Conservation (phyloP, 92 coral and sea anemone species). For the Galaxea fascicularis region DNA sequence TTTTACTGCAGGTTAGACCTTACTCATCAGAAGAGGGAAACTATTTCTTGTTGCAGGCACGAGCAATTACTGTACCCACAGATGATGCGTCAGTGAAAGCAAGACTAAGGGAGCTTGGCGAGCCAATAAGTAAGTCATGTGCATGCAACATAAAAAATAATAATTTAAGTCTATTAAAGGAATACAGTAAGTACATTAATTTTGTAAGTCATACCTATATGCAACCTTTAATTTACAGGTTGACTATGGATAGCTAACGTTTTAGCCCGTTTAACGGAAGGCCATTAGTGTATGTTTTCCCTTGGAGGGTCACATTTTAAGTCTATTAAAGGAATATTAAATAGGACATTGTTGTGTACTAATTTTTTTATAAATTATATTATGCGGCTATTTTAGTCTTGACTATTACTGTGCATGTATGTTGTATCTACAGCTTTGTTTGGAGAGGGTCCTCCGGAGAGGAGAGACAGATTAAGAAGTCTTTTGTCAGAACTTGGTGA, state of each 20-base stretch:
- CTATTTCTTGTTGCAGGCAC: slow-evolving; percentile 69
- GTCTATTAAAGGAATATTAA: not conserved
- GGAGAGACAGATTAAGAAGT: slow-evolving; percentile 91
- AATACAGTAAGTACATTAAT: too few species aligned
- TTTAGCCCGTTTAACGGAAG: too few species aligned
- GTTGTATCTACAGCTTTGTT: slow-evolving; percentile 81
- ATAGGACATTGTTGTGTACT: not conserved
- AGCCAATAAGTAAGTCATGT: slow-evolving; percentile 92
- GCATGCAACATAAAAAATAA: not conserved
- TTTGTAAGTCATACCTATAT: too few species aligned
- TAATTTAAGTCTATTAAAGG: not conserved
- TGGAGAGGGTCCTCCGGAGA: slow-evolving; percentile 97
- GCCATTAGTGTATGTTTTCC: too few species aligned
- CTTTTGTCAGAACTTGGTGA: slow-evolving; percentile 89
- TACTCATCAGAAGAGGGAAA: too few species aligned
- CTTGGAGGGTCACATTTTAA: too few species aligned
- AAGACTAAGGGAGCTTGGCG: slow-evolving; percentile 84
- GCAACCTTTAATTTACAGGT: too few species aligned
- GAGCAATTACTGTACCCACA: slow-evolving; percentile 94
- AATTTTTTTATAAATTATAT: not conserved
- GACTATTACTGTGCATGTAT: not conserved
- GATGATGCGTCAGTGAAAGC: slow-evolving; percentile 96
- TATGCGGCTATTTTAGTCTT: too few species aligned
- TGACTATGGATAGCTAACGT: too few species aligned
- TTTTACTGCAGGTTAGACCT: too few species aligned